A percentile compares a stretch with the other conserved stretches of the same genome.
These are phyloP conservation scores for Lethenteron reissneri DNA, from an alignment of 2,113 vertebrate species.

Conservation along the genomic window DNA sequence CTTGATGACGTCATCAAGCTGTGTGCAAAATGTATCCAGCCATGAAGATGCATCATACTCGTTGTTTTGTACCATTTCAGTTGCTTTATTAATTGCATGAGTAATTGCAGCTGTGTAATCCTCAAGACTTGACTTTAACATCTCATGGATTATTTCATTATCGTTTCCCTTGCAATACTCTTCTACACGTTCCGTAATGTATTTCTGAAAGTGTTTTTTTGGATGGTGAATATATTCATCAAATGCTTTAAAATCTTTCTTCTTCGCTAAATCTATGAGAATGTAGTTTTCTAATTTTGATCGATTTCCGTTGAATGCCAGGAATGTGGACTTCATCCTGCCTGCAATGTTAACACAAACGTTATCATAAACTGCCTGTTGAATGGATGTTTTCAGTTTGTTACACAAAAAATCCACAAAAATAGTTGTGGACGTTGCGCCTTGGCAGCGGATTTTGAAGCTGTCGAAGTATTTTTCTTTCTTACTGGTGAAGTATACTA, in stretches of 20 bases:
- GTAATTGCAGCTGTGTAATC: slow-evolving; percentile 10
- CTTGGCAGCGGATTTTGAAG: slow-evolving; percentile 24
- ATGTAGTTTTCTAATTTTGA: slow-evolving; percentile 27
- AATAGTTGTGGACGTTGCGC: slow-evolving; percentile 18
- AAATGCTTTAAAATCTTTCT: slow-evolving; percentile 26
- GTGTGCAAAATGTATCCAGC: too few species aligned
- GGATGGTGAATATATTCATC: slow-evolving; percentile 17
- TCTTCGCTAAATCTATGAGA: slow-evolving; percentile 23
- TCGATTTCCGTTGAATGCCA: slow-evolving; percentile 18
- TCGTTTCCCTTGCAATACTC: slow-evolving; percentile 13
- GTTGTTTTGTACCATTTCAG: slow-evolving; percentile 11
- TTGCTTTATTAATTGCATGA: slow-evolving; percentile 14
- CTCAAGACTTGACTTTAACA: slow-evolving; percentile 11
- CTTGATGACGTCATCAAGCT: too few species aligned
- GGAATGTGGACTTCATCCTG: slow-evolving; percentile 16
- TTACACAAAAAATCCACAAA: slow-evolving; percentile 25
- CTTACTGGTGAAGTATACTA: slow-evolving; percentile 17
- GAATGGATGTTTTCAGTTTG: slow-evolving; percentile 19
- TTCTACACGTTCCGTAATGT: slow-evolving; percentile 16
- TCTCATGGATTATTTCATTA: slow-evolving; percentile 9
- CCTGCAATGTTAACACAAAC: slow-evolving; percentile 13
- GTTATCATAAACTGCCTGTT: slow-evolving; percentile 4
- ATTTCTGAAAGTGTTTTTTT: slow-evolving; percentile 11
- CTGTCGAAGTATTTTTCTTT: slow-evolving; percentile 21
- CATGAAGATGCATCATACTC: too few species aligned